Evolutionary conservation across 2,888 invertebrate species (phyloP).

Genomic region (Aromia moschata): DNA sequence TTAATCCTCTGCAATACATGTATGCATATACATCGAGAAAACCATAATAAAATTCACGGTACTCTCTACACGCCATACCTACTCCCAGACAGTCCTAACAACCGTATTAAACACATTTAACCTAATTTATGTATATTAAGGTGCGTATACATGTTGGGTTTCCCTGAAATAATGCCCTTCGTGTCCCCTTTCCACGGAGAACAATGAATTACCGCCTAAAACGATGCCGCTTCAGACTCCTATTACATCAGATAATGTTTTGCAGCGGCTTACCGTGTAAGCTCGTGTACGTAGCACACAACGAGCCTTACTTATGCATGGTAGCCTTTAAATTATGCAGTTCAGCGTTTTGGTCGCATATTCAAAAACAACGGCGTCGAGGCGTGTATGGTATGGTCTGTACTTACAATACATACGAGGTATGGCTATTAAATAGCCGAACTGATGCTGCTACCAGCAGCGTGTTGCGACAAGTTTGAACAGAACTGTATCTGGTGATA

Average conservation of each 20-base stretch:
- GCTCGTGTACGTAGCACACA: background rate
- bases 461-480: too few species aligned
- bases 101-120: background rate
- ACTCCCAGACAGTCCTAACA: background rate
- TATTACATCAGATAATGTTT: background rate
- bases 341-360: too few species aligned
- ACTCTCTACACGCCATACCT: background rate
- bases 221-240: background rate
- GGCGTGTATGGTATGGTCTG: too few species aligned
- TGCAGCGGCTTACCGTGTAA: background rate
- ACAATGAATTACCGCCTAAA: background rate
- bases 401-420: too few species aligned
- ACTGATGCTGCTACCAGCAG: too few species aligned
- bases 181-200: background rate
- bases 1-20: too few species aligned
- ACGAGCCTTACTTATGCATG: background rate
- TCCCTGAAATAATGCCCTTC: background rate
- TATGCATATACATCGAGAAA: background rate
- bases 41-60: background rate
- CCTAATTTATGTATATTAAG: background rate
- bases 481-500: too few species aligned
- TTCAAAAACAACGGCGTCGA: too few species aligned
- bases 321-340: background rate
- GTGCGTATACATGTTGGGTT: background rate
- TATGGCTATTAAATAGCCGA: too few species aligned